Evolutionary conservation across 2,113 vertebrate genomes (phyloP).

Genomic region (Strix uralensis): DNA sequence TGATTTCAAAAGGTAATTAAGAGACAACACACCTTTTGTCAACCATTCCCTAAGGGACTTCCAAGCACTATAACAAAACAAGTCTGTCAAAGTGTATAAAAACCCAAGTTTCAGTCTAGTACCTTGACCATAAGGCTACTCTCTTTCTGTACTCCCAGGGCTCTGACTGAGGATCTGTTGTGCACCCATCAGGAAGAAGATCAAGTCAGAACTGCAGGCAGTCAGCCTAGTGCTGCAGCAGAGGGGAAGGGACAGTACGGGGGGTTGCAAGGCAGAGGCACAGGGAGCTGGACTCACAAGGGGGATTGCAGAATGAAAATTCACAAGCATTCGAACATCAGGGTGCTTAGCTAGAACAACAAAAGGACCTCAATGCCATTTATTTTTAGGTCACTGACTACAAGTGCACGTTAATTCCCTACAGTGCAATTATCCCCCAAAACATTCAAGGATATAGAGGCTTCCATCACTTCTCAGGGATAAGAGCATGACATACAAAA

Average conservation of each 20-base stretch:
- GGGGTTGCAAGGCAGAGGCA: background rate
- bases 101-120: background rate
- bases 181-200: background rate
- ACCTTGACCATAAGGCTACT: background rate
- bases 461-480: background rate
- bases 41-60: background rate
- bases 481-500: background rate
- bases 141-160: background rate
- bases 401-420: background rate
- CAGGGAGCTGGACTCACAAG: background rate
- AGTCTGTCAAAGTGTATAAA: background rate
- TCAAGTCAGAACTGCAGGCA: background rate
- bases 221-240: background rate
- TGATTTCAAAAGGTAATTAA: conserved; percentile 4
- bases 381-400: background rate
- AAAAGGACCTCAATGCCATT: background rate
- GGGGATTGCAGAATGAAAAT: background rate
- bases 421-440: background rate
- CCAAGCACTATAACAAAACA: background rate
- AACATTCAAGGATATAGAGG: background rate
- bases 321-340: background rate
- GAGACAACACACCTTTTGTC: background rate
- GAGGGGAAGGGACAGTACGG: background rate
- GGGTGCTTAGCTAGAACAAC: background rate
- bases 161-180: background rate